Base-by-base conservation (phyloP, 2,113 vertebrate genomes). In the Neodontobutis hainanensis region DNA sequence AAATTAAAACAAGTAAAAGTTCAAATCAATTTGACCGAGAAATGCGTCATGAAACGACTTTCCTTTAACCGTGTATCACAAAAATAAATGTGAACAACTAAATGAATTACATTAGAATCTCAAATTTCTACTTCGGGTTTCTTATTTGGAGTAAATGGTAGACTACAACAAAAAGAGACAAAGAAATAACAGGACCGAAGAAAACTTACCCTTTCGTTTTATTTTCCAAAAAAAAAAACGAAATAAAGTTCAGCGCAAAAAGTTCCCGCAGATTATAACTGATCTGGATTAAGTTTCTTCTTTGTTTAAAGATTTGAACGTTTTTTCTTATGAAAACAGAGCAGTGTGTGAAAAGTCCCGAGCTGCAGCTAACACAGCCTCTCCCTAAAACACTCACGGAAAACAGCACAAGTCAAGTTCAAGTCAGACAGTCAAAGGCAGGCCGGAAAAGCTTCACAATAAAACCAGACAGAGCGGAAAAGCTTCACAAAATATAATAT, bases 181-280 rank as follows among this genome's bases (percentile, higher is more conserved):
- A 83, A 83, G 68, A 60, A 27, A 65, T 57, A 78, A 76, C 57
- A 58, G 67, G 4, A 73, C 46, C 5, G 6, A 8, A 4, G 5
- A 50, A 15, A 65, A 72, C 85, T 87, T 70, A 87, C 85, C 73
- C 38, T 0, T 5, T 43, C 3, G 11, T 43, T 15, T 12, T 55
- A 43, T 73, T 19, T 6, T 11, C 6, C 1, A 10, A 11, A 38
- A 16, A 38, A 16, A 68, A 59, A 42, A 53, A 6, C 15, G 0
- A 6, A 62, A 34, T 35, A 42, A 4, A 14, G 0, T 5, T 42
- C 5, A 34, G 27, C 4, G 15, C 10, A 14, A 12, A 15, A 7
- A 38, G 35, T 55, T 32, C 51, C n/a, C 9, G 36, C 14, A 3
- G 1, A 4, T 7, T 36, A 6, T 9, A 3, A 6, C 9, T 16